Conservation (phyloP, 2,113 vertebrate genomes). For the Uria aalge region DNA sequence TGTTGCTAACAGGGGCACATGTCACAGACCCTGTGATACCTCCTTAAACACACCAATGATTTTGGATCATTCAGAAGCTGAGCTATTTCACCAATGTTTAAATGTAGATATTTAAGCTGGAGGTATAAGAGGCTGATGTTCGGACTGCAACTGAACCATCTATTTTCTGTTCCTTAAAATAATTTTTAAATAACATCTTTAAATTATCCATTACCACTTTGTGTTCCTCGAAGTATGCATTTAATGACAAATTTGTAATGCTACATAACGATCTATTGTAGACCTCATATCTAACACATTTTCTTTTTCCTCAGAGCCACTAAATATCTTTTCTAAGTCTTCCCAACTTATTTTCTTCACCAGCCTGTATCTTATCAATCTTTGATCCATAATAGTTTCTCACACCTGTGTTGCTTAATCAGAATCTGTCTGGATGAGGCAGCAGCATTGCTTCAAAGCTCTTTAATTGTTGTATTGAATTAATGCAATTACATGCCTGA, state of each 20-base stretch:
- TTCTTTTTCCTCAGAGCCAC: slow-evolving; percentile 1
- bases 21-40: background rate
- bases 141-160: background rate
- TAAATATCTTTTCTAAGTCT: slow-evolving; percentile 4
- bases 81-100: background rate
- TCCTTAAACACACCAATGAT: background rate
- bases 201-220: background rate
- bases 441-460: background rate
- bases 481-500: slow-evolving; percentile 21
- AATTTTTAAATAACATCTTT: background rate
- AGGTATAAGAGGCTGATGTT: background rate
- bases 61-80: background rate
- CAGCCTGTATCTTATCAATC: background rate
- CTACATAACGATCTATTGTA: background rate
- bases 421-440: background rate
- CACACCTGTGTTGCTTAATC: slow-evolving; percentile 33
- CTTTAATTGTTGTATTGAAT: slow-evolving; percentile 46
- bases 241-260: background rate
- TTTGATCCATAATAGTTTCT: slow-evolving; percentile 30
- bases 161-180: background rate
- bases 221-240: background rate
- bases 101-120: background rate
- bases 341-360: background rate
- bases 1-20: background rate
- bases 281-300: background rate